phyloP scores from a whole-genome alignment of 2,797 vertebrate species.

The Ambastaia sidthimunki region DNA sequence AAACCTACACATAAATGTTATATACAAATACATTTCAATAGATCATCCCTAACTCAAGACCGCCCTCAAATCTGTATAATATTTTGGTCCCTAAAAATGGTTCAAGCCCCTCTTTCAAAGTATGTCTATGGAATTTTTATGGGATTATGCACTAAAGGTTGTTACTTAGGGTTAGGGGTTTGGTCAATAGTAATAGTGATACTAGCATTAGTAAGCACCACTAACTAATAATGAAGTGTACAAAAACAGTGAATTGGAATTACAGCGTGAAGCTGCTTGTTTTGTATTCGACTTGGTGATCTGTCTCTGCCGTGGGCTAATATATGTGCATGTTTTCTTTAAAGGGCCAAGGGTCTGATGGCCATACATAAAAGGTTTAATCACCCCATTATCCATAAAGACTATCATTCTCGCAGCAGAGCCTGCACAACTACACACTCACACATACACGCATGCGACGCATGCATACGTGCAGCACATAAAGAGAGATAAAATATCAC shows the following conservation, averaged over 20 bases:
- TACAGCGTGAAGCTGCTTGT: slow-evolving; percentile 7
- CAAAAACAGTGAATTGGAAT: neutral
- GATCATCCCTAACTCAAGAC: neutral
- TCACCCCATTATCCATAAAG: slow-evolving; percentile 54
- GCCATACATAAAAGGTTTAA: slow-evolving; percentile 50
- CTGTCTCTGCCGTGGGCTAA: slow-evolving; percentile 63
- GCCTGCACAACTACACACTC: slow-evolving; percentile 55
- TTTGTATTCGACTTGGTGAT: slow-evolving; percentile 34
- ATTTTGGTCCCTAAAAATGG: neutral
- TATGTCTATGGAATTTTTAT: neutral
- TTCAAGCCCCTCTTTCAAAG: neutral
- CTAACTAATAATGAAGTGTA: neutral
- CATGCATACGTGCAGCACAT: slow-evolving; percentile 11
- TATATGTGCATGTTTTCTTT: slow-evolving; percentile 55
- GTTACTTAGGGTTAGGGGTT: neutral
- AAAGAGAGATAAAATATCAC: slow-evolving; percentile 64
- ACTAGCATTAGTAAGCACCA: neutral
- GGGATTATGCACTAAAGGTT: neutral
- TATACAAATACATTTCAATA: neutral
- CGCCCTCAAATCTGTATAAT: neutral
- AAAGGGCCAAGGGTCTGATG: slow-evolving; percentile 45
- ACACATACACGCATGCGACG: slow-evolving; percentile 41
- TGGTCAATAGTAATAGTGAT: neutral
- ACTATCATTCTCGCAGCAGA: slow-evolving; percentile 30
- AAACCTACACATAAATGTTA: too few relatives aligned